These are phyloP conservation scores for Pyxicephalus adspersus DNA, from an alignment of 2,113 vertebrate genomes.

Conservation along the genomic window DNA sequence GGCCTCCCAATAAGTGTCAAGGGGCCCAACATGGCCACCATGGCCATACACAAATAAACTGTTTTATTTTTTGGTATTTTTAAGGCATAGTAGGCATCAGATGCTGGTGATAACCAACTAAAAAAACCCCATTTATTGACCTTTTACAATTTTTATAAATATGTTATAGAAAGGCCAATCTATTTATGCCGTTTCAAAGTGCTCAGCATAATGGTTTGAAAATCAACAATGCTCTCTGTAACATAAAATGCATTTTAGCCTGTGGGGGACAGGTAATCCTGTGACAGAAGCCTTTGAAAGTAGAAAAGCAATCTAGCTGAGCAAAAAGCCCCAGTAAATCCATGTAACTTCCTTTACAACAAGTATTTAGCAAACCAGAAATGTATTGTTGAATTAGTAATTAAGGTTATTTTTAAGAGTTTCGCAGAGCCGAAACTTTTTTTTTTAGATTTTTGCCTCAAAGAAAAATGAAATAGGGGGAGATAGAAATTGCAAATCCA, in stretches of 20 bases:
- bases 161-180: neutral
- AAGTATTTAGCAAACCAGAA: conserved; percentile 14
- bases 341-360: conserved; percentile 5
- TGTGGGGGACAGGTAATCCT: conserved; percentile 37
- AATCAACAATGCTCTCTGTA: conserved; percentile 22
- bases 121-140: no score
- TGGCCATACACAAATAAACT: no score
- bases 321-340: conserved; percentile 11
- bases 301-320: conserved; percentile 30
- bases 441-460: conserved; percentile 23
- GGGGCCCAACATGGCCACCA: no score
- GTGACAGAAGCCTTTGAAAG: conserved; percentile 34
- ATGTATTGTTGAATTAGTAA: conserved; percentile 34
- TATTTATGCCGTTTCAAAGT: conserved; percentile 19
- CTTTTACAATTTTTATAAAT: no score
- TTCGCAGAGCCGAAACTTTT: no score
- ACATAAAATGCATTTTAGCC: conserved; percentile 19
- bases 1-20: no score
- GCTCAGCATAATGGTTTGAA: conserved; percentile 13
- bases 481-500: conserved; percentile 52
- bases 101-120: no score
- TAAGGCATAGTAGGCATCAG: no score
- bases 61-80: no score
- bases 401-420: conserved; percentile 27
- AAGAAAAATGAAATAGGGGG: conserved; percentile 41